Base-by-base conservation (phyloP, 2,797 vertebrate genomes). In the Lithobates sylvaticus region DNA sequence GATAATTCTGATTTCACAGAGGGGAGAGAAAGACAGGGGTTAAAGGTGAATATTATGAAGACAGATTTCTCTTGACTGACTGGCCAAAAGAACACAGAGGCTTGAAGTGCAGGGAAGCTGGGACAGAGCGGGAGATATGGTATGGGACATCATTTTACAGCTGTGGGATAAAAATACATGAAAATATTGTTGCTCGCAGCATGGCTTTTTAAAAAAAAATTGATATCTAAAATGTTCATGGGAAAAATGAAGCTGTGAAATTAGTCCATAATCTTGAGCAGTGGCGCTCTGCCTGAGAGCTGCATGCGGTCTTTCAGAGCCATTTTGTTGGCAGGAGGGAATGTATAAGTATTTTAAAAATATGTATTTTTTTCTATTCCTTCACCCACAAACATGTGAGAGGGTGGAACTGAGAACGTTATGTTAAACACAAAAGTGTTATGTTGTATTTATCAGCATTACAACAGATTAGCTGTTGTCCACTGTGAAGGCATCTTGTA, bases 1-100 rank as follows among this genome's bases (percentile, higher is more conserved):
- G 73, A 81, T 76, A 76, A 81, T 73, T 86, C 73, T 86, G 79
- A 76, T 68, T 76, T 86, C 73, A 71, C 34, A 77, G 84, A 73
- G 34, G 50, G 50, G 47, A 81, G 29, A 78, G 74, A 65, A 76
- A 75, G 80, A 54, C 50, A 39, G 47, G 85, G 79, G 79, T 81
- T 26, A 81, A 76, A 81, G 85, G 78, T 74, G 76, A 74, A 85
- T 73, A 61, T 72, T 61, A 81, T 72, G 68, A 81, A 81, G 79
- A 81, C 47, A 72, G 79, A 81, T 72, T 72, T 42, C 32, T 39
- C 23, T 16, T 47, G 32, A 42, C 70, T 61, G 54, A 21, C 70
- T 74, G 71, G 42, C 70, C 61, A 50, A 75, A 65, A 54, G 32
- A 65, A 27, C 10, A 7, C 18, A 42, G 70, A 50, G 29, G 7